Evolutionary conservation across 1,140 invertebrate species (phyloP), one percentile per base, ranked within the genome.

Genomic region (Philopotamus ludificatus): DNA sequence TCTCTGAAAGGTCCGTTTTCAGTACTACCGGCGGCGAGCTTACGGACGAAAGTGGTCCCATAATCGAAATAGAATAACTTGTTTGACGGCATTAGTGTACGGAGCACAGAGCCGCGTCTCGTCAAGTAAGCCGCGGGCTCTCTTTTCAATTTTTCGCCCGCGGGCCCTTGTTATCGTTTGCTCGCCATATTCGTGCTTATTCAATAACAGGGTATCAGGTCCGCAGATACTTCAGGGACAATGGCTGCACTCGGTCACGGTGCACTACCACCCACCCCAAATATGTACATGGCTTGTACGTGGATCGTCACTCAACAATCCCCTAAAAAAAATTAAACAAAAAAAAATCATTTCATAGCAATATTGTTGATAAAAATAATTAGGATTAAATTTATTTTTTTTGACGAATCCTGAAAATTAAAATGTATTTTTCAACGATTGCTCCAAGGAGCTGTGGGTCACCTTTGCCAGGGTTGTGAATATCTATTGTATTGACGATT

Each of bases 401-500:
- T 7, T 34, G 28, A 34, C 28, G n/a, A 34, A 34, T 12, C 28
- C 28, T 34, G 4, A 7, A 34, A n/a, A n/a, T n/a, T 34, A 12
- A 34, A 34, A 34, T 34, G 12, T 7, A 34, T 34, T 34, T 34
- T 4, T 34, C 12, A 34, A 34, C 12, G 28, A 34, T 34, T 34
- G 4, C 3, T 2, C 47, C 3, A 21, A 18, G 47, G 4, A 34
- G 12, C 4, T 4, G 28, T 34, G 28, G 28, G 28, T 34, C 28
- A 34, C 18, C 21, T 62, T 25, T 62, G 16, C 18, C 50, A 28
- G 20, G 25, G 42, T 22, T 9, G 23, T 28, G 59, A 62, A 62
- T 62, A 63, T 63, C 60, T 18, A 63, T 53, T 39, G 61, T 45
- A 45, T 54, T 54, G 49, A 54, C 50, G 51, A 55, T 53, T 63